These are phyloP conservation scores for Hypomecis punctinalis DNA, from an alignment of 2,888 invertebrate species.

Conservation along the genomic window DNA sequence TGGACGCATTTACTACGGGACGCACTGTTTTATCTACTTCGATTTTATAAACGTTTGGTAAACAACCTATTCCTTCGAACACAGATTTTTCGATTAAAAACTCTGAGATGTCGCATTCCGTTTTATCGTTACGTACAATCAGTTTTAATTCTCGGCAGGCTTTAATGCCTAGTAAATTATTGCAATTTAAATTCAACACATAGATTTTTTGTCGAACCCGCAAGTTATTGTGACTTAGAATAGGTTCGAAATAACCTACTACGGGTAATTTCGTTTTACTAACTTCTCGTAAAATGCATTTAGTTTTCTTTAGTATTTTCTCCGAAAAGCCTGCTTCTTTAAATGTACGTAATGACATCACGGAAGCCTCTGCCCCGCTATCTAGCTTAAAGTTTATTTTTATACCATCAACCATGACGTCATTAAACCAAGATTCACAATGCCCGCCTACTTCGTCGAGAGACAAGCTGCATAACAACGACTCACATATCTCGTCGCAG, in stretches of 20 bases:
- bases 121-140: not conserved
- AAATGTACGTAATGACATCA: constrained; percentile 11
- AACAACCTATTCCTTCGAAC: not conserved
- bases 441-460: constrained; percentile 8
- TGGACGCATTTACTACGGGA: constrained; percentile 10
- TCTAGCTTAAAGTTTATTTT: constrained; percentile 16
- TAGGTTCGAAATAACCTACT: constrained; percentile 9
- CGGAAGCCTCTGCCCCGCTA: constrained; percentile 13
- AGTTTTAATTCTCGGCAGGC: not conserved
- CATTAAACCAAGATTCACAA: constrained; percentile 12
- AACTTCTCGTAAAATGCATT: constrained; percentile 7
- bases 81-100: not conserved
- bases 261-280: constrained; percentile 11
- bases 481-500: constrained; percentile 15
- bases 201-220: constrained; percentile 6
- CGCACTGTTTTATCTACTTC: not conserved
- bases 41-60: not conserved
- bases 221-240: constrained; percentile 6
- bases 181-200: not conserved
- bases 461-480: constrained; percentile 16
- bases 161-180: not conserved
- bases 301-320: constrained; percentile 12
- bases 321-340: constrained; percentile 9
- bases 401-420: constrained; percentile 6
- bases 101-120: not conserved